phyloP scores from a whole-genome alignment of 1,140 invertebrate species.

The Zaprionus ghesquierei region DNA sequence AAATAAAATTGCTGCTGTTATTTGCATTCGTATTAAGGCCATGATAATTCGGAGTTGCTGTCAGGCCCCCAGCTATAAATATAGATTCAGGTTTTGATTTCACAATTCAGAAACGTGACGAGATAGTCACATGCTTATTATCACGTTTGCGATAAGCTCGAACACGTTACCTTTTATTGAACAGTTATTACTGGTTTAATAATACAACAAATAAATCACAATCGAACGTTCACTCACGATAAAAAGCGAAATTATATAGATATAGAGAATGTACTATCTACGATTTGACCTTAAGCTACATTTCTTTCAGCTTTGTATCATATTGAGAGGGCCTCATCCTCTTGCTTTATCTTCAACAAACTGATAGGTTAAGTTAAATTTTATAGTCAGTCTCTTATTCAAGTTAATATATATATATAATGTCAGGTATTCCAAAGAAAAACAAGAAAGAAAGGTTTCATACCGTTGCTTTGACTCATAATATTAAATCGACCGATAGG shows the following conservation, averaged over 20 bases:
- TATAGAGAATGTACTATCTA: background rate
- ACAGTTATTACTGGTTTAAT: background rate
- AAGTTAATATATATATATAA: too few species aligned
- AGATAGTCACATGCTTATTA: slow-evolving; percentile 36
- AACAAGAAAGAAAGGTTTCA: too few species aligned
- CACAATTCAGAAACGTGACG: slow-evolving; percentile 25
- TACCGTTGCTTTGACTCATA: too few species aligned
- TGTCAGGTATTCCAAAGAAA: too few species aligned
- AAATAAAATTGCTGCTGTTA: background rate
- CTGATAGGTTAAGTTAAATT: too few species aligned
- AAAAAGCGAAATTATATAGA: background rate
- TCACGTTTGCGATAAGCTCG: slow-evolving; percentile 39
- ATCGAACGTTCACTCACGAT: background rate
- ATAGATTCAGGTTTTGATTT: background rate
- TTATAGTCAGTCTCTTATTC: too few species aligned
- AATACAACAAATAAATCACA: slow-evolving; percentile 2
- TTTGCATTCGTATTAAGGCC: background rate
- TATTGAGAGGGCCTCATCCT: too few species aligned
- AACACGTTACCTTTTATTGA: background rate
- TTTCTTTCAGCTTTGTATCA: too few species aligned
- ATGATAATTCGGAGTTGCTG: slow-evolving; percentile 4
- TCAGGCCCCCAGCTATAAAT: slow-evolving; percentile 9
- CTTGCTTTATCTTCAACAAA: too few species aligned
- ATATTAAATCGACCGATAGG: too few species aligned
- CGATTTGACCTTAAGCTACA: background rate